Evolutionary conservation across 2,113 vertebrate genomes (phyloP).

Genomic region (Pituophis catenifer): DNA sequence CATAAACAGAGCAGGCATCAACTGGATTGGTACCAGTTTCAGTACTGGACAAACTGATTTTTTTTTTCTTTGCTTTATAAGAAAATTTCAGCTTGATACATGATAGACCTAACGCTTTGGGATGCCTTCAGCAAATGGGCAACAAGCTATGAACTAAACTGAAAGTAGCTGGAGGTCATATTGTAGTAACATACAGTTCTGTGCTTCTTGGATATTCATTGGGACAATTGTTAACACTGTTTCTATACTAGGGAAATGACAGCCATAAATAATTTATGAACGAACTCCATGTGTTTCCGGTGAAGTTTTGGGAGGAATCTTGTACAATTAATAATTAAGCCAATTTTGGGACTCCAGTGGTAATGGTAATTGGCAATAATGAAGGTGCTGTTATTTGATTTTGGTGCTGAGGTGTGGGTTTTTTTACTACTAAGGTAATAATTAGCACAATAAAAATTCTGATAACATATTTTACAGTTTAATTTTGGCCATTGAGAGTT

Average conservation of each 20-base stretch:
- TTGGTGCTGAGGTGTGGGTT: neutral
- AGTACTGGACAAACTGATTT: neutral
- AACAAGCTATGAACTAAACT: neutral
- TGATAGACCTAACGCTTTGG: neutral
- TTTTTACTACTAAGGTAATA: neutral
- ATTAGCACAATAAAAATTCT: neutral
- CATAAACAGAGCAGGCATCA: neutral
- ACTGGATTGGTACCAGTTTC: conserved; percentile 1
- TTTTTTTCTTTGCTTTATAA: neutral
- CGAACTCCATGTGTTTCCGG: neutral
- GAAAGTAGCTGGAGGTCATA: neutral
- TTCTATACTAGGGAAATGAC: neutral
- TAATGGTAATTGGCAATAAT: neutral
- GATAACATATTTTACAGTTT: neutral
- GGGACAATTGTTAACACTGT: neutral
- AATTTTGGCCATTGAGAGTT: neutral
- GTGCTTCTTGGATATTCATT: neutral
- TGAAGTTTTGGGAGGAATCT: neutral
- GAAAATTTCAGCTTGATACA: neutral
- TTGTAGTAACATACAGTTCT: neutral
- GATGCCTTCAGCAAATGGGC: neutral
- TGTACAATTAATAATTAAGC: neutral
- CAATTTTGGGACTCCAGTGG: neutral
- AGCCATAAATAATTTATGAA: neutral
- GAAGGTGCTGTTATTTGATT: neutral